Evolutionary conservation across 1,140 invertebrate genomes (phyloP).

Genomic region (Gonatopus flavifemur): DNA sequence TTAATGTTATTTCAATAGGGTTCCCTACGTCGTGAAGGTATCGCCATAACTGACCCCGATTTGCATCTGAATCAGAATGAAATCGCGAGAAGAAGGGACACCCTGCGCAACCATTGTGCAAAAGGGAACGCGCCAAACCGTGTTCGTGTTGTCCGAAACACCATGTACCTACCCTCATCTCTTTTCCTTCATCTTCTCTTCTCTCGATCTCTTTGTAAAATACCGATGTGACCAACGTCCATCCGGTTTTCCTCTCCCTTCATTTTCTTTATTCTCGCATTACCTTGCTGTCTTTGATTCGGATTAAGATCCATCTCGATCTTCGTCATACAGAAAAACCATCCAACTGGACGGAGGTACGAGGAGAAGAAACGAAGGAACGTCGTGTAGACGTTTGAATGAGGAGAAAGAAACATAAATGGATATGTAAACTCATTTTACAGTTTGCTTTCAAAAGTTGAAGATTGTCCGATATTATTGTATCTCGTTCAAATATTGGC

Average conservation of each 20-base stretch:
- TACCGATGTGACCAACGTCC: not conserved
- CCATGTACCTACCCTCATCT: not conserved
- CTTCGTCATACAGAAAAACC: conserved; percentile 19
- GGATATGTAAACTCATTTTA: too few species aligned
- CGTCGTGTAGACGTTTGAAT: too few species aligned
- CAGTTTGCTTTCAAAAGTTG: too few species aligned
- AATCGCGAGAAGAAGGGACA: conserved; percentile 23
- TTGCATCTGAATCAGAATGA: conserved; percentile 40
- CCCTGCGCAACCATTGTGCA: conserved; percentile 20
- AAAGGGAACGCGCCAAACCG: conserved; percentile 40
- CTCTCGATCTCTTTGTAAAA: not conserved
- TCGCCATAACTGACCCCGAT: conserved; percentile 44
- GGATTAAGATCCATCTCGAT: conserved; percentile 25
- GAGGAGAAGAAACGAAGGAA: too few species aligned
- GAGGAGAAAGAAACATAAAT: too few species aligned
- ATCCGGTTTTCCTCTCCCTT: not conserved
- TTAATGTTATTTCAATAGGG: conserved; percentile 47
- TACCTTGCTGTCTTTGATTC: conserved; percentile 5
- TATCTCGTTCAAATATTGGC: too few species aligned
- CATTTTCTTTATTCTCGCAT: not conserved
- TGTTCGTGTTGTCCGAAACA: conserved; percentile 33
- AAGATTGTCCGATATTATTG: too few species aligned
- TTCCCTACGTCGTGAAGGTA: conserved; percentile 13
- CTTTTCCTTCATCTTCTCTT: not conserved
- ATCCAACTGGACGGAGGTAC: conserved; percentile 24